Evolutionary conservation across 1,140 invertebrate genomes (phyloP), one percentile per base, ranked within the genome.

Genomic region (Diorhabda elongata): DNA sequence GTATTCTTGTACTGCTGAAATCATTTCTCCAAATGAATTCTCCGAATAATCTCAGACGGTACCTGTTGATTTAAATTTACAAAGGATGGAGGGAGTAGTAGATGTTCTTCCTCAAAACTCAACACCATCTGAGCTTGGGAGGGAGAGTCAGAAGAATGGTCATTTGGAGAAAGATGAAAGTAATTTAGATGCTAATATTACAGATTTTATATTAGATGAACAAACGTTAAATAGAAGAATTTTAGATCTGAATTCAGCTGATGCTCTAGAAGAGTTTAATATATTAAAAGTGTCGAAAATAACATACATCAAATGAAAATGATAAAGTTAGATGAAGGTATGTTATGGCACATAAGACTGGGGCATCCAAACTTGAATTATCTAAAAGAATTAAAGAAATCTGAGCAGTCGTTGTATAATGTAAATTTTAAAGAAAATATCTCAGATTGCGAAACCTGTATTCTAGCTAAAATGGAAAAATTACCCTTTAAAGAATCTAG

Each of bases 281-380:
- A 8, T 8, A 41, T 60, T 60, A 41, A 60, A 60, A 60, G 26
- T 41, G 6, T 41, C 8, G 26, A 60, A 8, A 2, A 60, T 56
- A 60, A 6, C 6, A 41, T 60, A 60, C 58, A n/a, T 9, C 58
- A 60, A 60, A 60, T n/a, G 58, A 60, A n/a, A 60, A 60, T 6
- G 26, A 8, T 60, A 6, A 5, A 45, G 43, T 52, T 65, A 11
- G 7, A 45, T 65, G 64, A 45, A 52, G 64, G 44, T 52, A 65
- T 65, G 43, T 26, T 65, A 42, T 65, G 64, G 64, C 64, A 65
- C 52, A 56, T 65, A 26, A 65, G 47, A 3, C 47, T 65, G 26
- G 64, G 64, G 9, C 3, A 44, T 56, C 5, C 47, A 41, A 26
- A 4, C 44, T 52, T 65, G 26, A 56, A 44, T 9, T 65, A 65